Evolutionary conservation across 2,888 invertebrate species (phyloP).

Genomic region (Saturnia pavonia): DNA sequence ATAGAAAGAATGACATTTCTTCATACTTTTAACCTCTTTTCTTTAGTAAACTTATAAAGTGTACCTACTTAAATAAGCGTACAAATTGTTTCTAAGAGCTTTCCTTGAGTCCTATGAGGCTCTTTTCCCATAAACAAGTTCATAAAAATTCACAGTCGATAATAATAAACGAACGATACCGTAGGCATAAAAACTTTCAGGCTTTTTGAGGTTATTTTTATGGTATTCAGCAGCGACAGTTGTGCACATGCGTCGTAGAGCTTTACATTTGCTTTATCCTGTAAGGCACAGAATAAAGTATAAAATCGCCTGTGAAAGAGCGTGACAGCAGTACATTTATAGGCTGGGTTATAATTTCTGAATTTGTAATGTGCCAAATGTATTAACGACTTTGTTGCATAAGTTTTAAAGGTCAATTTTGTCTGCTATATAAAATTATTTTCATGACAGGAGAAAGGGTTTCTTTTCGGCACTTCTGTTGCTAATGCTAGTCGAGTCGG

Average conservation of each 20-base stretch:
- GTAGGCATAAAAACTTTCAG: constrained; percentile 51
- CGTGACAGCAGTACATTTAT: constrained; percentile 49
- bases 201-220: constrained; percentile 50
- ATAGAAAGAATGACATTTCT: not conserved
- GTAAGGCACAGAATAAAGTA: constrained; percentile 43
- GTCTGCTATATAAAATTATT: constrained; percentile 49
- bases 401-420: constrained; percentile 42
- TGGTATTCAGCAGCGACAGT: constrained; percentile 41
- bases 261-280: constrained; percentile 37
- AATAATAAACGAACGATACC: constrained; percentile 53
- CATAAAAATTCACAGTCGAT: constrained; percentile 53
- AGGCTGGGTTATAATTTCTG: constrained; percentile 53
- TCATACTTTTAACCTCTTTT: constrained; percentile 1
- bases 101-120: constrained; percentile 33
- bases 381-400: constrained; percentile 36
- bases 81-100: constrained; percentile 34
- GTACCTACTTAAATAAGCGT: constrained; percentile 10
- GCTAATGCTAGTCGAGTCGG: constrained; percentile 28
- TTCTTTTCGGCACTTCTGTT: constrained; percentile 47
- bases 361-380: constrained; percentile 27
- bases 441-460: constrained; percentile 54
- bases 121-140: constrained; percentile 38
- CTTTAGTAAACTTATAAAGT: not conserved
- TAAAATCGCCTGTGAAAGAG: constrained; percentile 40
- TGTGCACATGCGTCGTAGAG: constrained; percentile 59